These are phyloP conservation scores for Sinodicranocentrus sp. DNA, from an alignment of 2,888 invertebrate species.

Conservation along the genomic window DNA sequence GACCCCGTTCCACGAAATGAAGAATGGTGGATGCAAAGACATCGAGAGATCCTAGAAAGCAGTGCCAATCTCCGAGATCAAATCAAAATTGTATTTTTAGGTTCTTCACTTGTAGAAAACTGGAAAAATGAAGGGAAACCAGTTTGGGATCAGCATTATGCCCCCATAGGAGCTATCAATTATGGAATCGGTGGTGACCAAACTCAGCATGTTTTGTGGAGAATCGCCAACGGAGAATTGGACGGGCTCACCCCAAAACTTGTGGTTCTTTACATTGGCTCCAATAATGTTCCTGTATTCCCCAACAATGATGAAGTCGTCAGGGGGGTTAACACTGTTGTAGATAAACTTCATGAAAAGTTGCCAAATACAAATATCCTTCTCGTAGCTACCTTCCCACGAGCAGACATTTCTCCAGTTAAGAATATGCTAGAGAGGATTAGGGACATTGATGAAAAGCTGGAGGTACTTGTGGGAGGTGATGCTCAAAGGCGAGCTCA, in stretches of 20 bases:
- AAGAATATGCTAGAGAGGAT: constrained; percentile 42
- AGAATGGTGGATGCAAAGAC: constrained; percentile 52
- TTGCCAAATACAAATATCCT: constrained; percentile 54
- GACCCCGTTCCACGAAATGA: constrained; percentile 51
- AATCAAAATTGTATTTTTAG: constrained; percentile 65
- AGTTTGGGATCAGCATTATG: constrained; percentile 93
- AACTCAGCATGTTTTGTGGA: constrained; percentile 93
- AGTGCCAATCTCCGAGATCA: constrained; percentile 1
- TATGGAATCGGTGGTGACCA: constrained; percentile 93
- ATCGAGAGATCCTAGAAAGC: constrained; percentile 49
- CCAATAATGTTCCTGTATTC: constrained; percentile 46
- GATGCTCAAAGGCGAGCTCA: constrained; percentile 24
- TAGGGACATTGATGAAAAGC: constrained; percentile 36
- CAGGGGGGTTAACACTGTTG: constrained; percentile 42
- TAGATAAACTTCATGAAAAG: constrained; percentile 30
- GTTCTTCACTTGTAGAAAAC: constrained; percentile 58
- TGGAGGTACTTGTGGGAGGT: constrained; percentile 26
- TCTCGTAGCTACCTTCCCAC: constrained; percentile 39
- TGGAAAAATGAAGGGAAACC: constrained; percentile 78
- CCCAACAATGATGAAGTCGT: constrained; percentile 39
- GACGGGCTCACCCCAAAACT: constrained; percentile 90
- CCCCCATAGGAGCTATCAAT: constrained; percentile 93
- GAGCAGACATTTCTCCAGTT: constrained; percentile 43
- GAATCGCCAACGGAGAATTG: constrained; percentile 91
- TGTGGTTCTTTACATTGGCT: constrained; percentile 57